Conservation (phyloP, 1,140 invertebrate genomes). For the Panagrolaimus sp. region DNA sequence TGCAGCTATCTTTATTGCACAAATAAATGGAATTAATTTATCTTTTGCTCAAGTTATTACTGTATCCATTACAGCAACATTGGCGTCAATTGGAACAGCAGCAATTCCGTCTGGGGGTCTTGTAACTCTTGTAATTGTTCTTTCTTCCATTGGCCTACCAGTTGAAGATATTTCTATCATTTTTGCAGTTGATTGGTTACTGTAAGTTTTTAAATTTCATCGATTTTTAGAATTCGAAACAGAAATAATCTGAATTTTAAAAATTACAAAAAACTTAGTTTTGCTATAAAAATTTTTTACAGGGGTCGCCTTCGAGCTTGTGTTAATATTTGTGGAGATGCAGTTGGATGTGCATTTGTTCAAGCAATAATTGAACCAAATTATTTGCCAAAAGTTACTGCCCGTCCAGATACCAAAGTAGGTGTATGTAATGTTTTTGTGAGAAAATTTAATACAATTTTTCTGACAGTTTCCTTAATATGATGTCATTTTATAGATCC, state of each 20-base stretch:
- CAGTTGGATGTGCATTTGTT: conserved; percentile 66
- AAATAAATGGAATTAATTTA: conserved; percentile 66
- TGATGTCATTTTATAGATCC: too few species aligned
- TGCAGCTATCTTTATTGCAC: conserved; percentile 70
- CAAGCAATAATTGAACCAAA: conserved; percentile 40
- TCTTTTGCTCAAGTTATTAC: conserved; percentile 64
- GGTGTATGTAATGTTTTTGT: too few species aligned
- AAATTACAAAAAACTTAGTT: background rate
- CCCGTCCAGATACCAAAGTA: too few species aligned
- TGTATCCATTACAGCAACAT: conserved; percentile 78
- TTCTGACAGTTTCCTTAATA: too few species aligned
- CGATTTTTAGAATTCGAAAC: background rate
- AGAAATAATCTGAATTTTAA: too few species aligned
- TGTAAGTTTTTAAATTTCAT: conserved; percentile 61
- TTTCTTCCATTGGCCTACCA: conserved; percentile 80
- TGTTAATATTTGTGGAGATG: conserved; percentile 67
- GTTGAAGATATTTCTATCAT: conserved; percentile 83
- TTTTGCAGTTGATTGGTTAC: conserved; percentile 82
- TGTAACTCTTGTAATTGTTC: conserved; percentile 93
- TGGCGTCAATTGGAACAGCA: conserved; percentile 82
- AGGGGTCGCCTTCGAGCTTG: conserved; percentile 66
- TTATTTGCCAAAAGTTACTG: too few species aligned
- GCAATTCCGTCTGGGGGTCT: conserved; percentile 86
- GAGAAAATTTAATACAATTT: too few species aligned
- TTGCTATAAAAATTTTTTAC: conserved; percentile 45